Evolutionary conservation across 2,113 vertebrate species (phyloP).

Genomic region (Pachycephala philippinensis): DNA sequence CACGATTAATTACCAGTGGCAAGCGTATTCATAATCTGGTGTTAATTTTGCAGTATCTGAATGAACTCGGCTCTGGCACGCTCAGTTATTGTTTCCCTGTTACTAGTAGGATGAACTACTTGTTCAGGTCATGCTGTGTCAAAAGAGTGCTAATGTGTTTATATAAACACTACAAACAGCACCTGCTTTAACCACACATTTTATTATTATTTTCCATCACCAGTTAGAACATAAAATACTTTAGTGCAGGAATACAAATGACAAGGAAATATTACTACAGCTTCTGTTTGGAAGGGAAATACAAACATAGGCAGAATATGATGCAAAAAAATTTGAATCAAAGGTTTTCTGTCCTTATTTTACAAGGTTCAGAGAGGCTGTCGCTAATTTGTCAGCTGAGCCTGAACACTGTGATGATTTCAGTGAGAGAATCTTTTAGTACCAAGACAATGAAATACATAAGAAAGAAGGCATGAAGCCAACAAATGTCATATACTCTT

Average conservation of each 20-base stretch:
- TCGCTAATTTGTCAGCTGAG: neutral
- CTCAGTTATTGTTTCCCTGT: slow-evolving; percentile 65
- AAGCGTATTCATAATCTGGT: slow-evolving; percentile 77
- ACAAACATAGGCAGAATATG: neutral
- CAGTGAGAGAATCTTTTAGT: neutral
- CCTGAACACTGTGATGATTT: neutral
- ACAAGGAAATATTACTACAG: neutral
- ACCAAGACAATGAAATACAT: neutral
- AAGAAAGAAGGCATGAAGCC: neutral
- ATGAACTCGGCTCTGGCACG: slow-evolving; percentile 59
- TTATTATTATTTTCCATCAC: slow-evolving; percentile 26
- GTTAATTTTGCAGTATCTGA: slow-evolving; percentile 79
- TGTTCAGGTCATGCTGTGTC: slow-evolving; percentile 64
- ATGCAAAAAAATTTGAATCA: neutral
- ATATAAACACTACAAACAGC: slow-evolving; percentile 56
- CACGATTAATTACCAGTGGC: slow-evolving; percentile 71
- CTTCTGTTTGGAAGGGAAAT: neutral
- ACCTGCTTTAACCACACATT: slow-evolving; percentile 59
- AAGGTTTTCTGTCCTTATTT: neutral
- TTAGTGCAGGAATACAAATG: neutral
- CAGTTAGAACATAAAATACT: slow-evolving; percentile 7
- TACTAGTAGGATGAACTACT: slow-evolving; percentile 64
- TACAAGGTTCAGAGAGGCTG: neutral
- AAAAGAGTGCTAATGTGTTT: slow-evolving; percentile 70
- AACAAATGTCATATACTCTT: neutral